Base-by-base conservation (phyloP, 2,888 invertebrate species). In the Muschampia plurimacula region DNA sequence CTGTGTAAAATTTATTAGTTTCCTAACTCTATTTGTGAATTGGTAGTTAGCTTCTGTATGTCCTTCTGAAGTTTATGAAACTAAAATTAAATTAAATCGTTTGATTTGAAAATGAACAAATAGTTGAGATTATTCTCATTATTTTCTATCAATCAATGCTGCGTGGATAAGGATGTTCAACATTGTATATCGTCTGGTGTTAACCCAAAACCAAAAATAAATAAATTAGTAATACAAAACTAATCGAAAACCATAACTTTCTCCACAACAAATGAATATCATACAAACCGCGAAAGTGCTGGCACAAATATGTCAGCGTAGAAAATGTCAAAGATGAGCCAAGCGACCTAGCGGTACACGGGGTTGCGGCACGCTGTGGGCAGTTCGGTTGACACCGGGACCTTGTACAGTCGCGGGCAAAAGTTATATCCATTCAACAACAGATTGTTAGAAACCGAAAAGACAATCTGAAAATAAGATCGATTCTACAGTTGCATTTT, bases 231-330 rank as follows among this genome's bases (percentile, higher is more conserved):
- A 65, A 65, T 32, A 70, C 22, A 65, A 64, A 70, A 59, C 64
- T 57, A 57, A 70, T 70, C 64, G 59, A 68, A 68, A 49, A 59
- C n/a, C 13, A 71, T 46, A 59, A 71, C 70, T 71, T 71, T 71
- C 70, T 71, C 70, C 57, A 36, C 41, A 66, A 65, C 46, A 49
- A 8, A 9, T 59, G 65, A 71, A 71, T 68, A 46, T 60, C 60
- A n/a, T 49, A 68, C 60, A 36, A 68, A 60, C 59, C 68, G 68
- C 68, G 65, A 71, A 71, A 71, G 70, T 66, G 49, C 65, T 65
- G 70, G 59, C 70, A 65, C 70, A 59, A 65, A 65, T 70, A 57
- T 70, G 70, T 70, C 70, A 12, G 22, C 70, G 39, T 1, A 57
- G 67, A 67, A 46, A 46, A 46, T 13, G 46, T 12, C 13, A 59